Conservation (phyloP, 53 echinoderm and acorn worm genomes). For the Echinometra lucunter region DNA sequence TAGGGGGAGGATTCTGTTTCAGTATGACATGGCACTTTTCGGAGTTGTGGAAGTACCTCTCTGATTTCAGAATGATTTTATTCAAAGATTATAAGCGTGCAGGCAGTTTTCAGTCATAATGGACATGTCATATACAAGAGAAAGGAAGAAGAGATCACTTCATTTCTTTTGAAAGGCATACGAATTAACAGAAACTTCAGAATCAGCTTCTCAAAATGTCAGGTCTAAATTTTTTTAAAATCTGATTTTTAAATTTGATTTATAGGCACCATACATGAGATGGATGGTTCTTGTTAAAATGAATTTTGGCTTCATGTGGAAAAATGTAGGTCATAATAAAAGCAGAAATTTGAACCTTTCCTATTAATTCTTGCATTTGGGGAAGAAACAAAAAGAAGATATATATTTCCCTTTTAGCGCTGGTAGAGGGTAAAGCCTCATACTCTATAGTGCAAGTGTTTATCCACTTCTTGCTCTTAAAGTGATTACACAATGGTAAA, state of each 20-base stretch:
- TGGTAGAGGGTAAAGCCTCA: no score
- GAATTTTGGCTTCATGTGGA: background rate
- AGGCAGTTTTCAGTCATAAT: background rate
- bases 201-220: background rate
- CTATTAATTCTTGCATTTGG: background rate
- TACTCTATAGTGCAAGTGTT: no score
- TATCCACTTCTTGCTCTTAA: no score
- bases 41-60: background rate
- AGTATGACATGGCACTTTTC: conserved; percentile 23
- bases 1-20: conserved; percentile 23
- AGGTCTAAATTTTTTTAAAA: background rate
- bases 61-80: conserved; percentile 23
- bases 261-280: background rate
- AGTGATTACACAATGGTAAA: no score
- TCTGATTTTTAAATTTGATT: background rate
- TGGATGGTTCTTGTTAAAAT: background rate
- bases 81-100: background rate
- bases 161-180: background rate
- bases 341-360: no score
- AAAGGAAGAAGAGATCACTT: background rate
- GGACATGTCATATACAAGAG: background rate
- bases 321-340: no score
- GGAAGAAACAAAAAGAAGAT: background rate
- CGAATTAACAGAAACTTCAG: background rate
- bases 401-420: no score